Evolutionary conservation across 2,113 vertebrate genomes (phyloP).

Genomic region (Eleginops maclovinus): DNA sequence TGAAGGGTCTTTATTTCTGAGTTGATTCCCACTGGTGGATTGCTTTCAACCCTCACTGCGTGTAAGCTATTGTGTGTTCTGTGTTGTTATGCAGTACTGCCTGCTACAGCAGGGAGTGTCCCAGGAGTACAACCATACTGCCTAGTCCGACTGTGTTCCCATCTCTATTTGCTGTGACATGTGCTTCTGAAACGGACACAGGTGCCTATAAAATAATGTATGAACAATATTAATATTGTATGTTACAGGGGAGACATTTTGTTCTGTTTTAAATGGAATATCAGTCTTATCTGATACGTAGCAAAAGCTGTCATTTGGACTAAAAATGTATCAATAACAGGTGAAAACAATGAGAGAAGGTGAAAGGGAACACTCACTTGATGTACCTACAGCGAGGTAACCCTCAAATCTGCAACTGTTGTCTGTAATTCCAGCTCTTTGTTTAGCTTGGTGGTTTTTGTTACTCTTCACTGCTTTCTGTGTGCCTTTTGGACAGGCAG

Average conservation of each 20-base stretch:
- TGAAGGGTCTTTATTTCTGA: slow-evolving; percentile 37
- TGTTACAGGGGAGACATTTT: slow-evolving; percentile 1
- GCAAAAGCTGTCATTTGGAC: too few species aligned
- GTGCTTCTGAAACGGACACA: not conserved
- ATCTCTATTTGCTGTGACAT: slow-evolving; percentile 4
- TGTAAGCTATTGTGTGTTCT: slow-evolving; percentile 19
- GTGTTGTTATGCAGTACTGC: slow-evolving; percentile 19
- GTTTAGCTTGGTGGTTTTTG: too few species aligned
- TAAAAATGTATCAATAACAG: too few species aligned
- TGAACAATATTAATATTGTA: slow-evolving; percentile 9
- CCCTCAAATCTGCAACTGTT: not conserved
- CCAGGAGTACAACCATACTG: not conserved
- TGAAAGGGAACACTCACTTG: too few species aligned
- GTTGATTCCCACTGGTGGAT: slow-evolving; percentile 32
- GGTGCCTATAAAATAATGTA: not conserved
- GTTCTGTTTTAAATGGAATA: not conserved
- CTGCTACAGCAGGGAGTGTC: slow-evolving; percentile 18
- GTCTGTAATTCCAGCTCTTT: not conserved
- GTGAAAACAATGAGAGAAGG: too few species aligned
- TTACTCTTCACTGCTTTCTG: too few species aligned
- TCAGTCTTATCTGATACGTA: too few species aligned
- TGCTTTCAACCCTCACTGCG: slow-evolving; percentile 22
- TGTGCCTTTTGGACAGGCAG: too few species aligned
- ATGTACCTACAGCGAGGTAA: too few species aligned
- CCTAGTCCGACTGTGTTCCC: not conserved